These are phyloP conservation scores for Priocnemis perturbator DNA, from an alignment of 2,888 invertebrate species.

Conservation along the genomic window DNA sequence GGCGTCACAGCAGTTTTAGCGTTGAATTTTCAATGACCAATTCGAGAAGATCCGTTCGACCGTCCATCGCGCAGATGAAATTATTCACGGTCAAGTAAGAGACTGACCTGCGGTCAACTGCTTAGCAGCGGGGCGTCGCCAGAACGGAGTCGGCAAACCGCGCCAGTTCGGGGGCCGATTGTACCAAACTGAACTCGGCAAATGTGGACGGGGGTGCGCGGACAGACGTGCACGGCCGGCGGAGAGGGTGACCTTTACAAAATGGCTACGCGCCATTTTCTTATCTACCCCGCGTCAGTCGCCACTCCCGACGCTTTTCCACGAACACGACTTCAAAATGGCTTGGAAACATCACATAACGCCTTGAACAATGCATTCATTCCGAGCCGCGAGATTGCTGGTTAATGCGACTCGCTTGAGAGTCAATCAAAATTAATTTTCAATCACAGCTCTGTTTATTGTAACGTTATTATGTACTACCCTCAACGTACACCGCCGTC, in stretches of 20 bases:
- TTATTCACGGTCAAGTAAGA: slow-evolving; percentile 71
- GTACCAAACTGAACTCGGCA: slow-evolving; percentile 46
- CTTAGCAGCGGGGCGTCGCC: slow-evolving; percentile 63
- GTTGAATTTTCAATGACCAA: too few species aligned
- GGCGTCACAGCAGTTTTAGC: too few species aligned
- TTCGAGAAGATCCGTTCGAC: too few species aligned
- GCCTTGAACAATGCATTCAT: too few species aligned
- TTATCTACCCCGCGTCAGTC: slow-evolving; percentile 16
- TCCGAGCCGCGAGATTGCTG: too few species aligned
- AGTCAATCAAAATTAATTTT: too few species aligned
- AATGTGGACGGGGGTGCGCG: slow-evolving; percentile 23
- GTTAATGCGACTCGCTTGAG: too few species aligned
- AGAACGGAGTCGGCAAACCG: slow-evolving; percentile 46
- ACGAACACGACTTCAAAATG: background rate
- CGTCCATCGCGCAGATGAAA: slow-evolving; percentile 54
- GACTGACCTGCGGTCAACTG: slow-evolving; percentile 72
- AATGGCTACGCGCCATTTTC: slow-evolving; percentile 70
- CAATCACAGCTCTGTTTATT: too few species aligned
- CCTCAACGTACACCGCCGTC: too few species aligned
- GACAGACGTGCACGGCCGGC: slow-evolving; percentile 49
- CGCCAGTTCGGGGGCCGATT: slow-evolving; percentile 62
- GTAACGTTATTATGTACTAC: too few species aligned
- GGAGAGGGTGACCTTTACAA: slow-evolving; percentile 60
- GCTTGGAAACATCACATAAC: background rate
- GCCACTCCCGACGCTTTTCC: background rate